phyloP scores from a whole-genome alignment of 2,113 vertebrate genomes.

The Sardina pilchardus region DNA sequence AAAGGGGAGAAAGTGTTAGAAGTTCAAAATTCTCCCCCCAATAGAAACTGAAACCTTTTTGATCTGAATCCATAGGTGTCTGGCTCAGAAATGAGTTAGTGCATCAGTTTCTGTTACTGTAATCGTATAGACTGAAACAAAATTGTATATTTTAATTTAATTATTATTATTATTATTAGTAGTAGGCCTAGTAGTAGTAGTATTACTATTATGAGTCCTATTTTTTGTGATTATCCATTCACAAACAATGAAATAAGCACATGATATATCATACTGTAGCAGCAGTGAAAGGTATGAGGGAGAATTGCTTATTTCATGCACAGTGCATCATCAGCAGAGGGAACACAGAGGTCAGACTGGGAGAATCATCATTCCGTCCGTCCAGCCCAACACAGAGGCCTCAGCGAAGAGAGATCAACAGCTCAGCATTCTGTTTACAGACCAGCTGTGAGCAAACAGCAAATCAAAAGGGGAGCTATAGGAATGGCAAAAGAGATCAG shows the following conservation, averaged over 20 bases:
- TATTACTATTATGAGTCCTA: background rate
- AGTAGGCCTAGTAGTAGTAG: background rate
- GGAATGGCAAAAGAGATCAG: background rate
- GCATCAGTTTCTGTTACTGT: no score
- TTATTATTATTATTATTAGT: background rate
- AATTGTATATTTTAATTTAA: no score
- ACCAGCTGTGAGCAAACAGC: background rate
- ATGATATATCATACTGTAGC: background rate
- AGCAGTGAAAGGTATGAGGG: background rate
- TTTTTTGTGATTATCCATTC: background rate
- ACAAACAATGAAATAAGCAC: background rate
- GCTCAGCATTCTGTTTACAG: background rate
- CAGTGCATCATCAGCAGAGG: background rate
- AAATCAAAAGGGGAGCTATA: background rate
- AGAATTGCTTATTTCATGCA: background rate
- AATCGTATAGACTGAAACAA: background rate
- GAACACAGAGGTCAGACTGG: background rate
- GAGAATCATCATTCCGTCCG: background rate
- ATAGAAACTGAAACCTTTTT: background rate
- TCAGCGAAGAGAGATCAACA: background rate
- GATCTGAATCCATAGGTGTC: no score
- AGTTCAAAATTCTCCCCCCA: no score
- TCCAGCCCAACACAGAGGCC: background rate
- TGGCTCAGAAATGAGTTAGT: no score
- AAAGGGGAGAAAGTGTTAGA: background rate